Percentiles rank a stretch among this genome's conserved stretches.
Evolutionary conservation across 2,888 invertebrate species (phyloP).

Genomic region (Drosophila buzzatii): DNA sequence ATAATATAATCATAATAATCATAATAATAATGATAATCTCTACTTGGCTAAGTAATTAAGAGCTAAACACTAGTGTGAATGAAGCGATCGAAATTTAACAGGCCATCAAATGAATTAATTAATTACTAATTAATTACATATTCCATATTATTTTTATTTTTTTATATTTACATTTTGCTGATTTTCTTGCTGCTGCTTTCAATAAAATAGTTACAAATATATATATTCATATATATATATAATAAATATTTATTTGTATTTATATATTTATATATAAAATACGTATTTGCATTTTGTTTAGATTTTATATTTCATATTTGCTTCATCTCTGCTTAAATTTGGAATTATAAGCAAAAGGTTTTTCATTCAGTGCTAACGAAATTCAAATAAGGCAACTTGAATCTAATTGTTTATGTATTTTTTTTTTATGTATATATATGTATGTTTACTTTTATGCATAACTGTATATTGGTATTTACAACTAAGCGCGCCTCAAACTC

Average conservation of each 20-base stretch:
- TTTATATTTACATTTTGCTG: constrained; percentile 38
- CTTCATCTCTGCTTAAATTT: constrained; percentile 45
- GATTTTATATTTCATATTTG: constrained; percentile 6
- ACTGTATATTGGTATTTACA: constrained; percentile 38
- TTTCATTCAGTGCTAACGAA: constrained; percentile 71
- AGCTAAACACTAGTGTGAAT: constrained; percentile 48
- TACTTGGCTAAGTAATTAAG: constrained; percentile 65
- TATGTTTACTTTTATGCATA: constrained; percentile 37
- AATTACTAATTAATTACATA: constrained; percentile 30
- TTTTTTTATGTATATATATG: constrained; percentile 30
- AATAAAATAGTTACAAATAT: constrained; percentile 70
- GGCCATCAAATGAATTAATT: constrained; percentile 27
- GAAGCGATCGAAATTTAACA: constrained; percentile 43
- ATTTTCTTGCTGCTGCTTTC: constrained; percentile 26
- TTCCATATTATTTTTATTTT: constrained; percentile 17
- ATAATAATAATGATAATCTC: constrained; percentile 58
- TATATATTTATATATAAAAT: constrained; percentile 74
- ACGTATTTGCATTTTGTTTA: constrained; percentile 46
- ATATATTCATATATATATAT: constrained; percentile 64
- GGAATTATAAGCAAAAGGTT: constrained; percentile 52
- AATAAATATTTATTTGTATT: constrained; percentile 47
- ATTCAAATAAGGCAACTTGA: constrained; percentile 82
- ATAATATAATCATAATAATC: constrained; percentile 49
- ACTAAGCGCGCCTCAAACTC: constrained; percentile 49
- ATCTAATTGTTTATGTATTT: constrained; percentile 67